These are phyloP conservation scores for Perdita meconis DNA, from an alignment of 2,888 invertebrate genomes.

Conservation along the genomic window DNA sequence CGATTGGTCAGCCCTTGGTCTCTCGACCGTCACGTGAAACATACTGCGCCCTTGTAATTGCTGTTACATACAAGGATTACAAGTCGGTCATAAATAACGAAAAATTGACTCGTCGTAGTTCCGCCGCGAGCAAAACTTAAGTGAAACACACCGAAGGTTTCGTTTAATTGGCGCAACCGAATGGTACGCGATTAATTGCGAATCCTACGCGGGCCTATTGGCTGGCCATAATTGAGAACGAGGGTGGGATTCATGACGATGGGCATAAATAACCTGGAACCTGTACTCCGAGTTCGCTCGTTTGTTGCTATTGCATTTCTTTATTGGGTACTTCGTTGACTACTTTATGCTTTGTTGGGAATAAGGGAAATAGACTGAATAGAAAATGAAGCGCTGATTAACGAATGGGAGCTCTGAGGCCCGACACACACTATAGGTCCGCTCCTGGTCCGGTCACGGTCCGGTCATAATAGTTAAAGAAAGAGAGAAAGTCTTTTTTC, in stretches of 20 bases:
- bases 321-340: background rate
- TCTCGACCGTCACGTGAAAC: background rate
- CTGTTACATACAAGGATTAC: conserved; percentile 46
- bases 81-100: conserved; percentile 50
- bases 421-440: too few species aligned
- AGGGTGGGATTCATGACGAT: conserved; percentile 43
- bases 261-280: conserved; percentile 16
- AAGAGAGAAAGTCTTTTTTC: too few species aligned
- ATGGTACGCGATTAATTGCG: conserved; percentile 45
- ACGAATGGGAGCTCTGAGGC: too few species aligned
- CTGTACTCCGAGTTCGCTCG: conserved; percentile 11
- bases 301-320: background rate
- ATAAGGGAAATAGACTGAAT: background rate
- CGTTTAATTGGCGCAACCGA: conserved; percentile 47
- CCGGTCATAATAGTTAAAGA: too few species aligned
- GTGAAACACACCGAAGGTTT: conserved; percentile 44
- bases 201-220: conserved; percentile 5
- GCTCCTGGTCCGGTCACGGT: too few species aligned
- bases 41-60: conserved; percentile 51
- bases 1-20: conserved; percentile 21
- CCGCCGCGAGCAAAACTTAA: conserved; percentile 39
- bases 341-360: background rate
- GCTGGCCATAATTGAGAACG: conserved; percentile 44
- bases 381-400: too few species aligned
- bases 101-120: conserved; percentile 55